Conservation (phyloP, 2,113 vertebrate genomes). For the Chiloscyllium plagiosum region DNA sequence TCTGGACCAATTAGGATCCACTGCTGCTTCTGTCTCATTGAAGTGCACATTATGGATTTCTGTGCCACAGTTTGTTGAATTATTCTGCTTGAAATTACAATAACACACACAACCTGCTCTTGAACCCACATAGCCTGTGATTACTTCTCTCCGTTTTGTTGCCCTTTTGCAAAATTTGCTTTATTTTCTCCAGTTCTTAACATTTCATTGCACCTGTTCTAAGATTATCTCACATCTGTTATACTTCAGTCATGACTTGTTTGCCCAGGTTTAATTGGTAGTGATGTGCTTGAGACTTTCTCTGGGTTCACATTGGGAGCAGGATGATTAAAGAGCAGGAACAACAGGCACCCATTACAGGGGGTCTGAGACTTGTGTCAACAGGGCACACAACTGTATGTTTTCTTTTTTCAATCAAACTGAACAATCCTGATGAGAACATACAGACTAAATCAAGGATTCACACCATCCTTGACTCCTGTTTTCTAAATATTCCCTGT, state of each 20-base stretch:
- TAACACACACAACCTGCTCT: background rate
- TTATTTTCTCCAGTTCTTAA: background rate
- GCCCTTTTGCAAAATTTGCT: background rate
- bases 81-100: constrained; percentile 19
- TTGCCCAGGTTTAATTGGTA: background rate
- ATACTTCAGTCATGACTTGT: background rate
- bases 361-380: background rate
- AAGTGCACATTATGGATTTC: background rate
- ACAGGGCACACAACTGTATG: background rate
- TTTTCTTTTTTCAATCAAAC: background rate
- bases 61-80: background rate
- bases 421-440: background rate
- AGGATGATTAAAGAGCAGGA: background rate
- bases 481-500: background rate
- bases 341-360: background rate
- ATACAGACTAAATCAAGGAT: background rate
- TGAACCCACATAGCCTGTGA: background rate
- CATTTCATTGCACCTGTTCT: background rate
- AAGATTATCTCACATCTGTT: background rate
- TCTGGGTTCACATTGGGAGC: background rate
- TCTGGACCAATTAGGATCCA: background rate
- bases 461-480: background rate
- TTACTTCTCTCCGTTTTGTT: background rate
- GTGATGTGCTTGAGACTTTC: background rate
- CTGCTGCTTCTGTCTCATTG: background rate